Evolutionary conservation across 2,797 vertebrate species (phyloP).

Genomic region (Pteropus rufus): DNA sequence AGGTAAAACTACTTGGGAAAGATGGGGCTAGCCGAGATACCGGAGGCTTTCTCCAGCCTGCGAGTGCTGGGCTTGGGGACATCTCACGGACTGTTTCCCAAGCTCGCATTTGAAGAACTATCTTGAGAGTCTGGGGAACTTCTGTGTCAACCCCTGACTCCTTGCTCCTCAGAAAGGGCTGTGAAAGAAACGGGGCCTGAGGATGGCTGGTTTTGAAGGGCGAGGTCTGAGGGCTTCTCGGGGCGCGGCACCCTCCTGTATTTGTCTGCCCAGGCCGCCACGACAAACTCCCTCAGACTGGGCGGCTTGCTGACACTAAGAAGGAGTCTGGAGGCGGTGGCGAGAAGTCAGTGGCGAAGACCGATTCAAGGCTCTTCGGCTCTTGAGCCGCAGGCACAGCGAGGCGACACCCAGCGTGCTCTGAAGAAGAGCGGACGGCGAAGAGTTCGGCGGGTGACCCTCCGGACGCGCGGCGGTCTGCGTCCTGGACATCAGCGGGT

Average conservation of each 20-base stretch:
- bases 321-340: not conserved
- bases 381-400: too few relatives aligned
- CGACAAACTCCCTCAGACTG: not conserved
- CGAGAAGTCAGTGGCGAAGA: not conserved
- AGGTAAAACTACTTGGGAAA: not conserved
- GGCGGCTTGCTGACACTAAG: not conserved
- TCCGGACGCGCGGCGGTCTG: not conserved
- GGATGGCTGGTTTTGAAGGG: not conserved
- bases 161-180: not conserved
- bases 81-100: rapidly evolving
- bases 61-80: rapidly evolving
- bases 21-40: rapidly evolving
- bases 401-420: not conserved
- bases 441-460: not conserved
- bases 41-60: not conserved
- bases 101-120: not conserved
- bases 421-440: not conserved
- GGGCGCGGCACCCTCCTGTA: rapidly evolving
- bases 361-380: not conserved
- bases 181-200: not conserved
- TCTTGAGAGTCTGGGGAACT: not conserved
- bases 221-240: not conserved
- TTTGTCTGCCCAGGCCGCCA: not conserved
- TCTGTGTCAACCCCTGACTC: not conserved
- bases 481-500: not conserved